Conservation (phyloP, 1,140 invertebrate genomes). For the Magallana angulata region DNA sequence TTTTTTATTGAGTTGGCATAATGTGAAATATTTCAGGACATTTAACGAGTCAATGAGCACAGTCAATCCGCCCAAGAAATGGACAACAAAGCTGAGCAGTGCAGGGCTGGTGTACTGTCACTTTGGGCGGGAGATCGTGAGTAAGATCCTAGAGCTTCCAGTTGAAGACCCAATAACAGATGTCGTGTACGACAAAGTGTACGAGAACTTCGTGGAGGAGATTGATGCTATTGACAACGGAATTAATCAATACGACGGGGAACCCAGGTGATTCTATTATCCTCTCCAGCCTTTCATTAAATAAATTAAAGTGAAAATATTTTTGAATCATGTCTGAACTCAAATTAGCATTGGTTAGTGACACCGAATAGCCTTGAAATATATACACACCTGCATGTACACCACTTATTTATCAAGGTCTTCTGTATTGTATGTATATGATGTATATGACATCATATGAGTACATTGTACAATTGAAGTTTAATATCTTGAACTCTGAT, state of each 20-base stretch:
- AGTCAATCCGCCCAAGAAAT: slow-evolving; percentile 82
- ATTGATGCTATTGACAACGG: slow-evolving; percentile 99
- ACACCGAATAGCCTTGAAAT: no score
- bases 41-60: slow-evolving; percentile 85
- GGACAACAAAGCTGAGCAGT: slow-evolving; percentile 90
- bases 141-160: slow-evolving; percentile 75
- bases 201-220: slow-evolving; percentile 94
- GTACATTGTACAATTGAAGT: no score
- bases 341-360: no score
- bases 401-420: no score
- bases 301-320: no score
- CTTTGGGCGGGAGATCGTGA: slow-evolving; percentile 91
- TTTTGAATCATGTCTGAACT: no score
- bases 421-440: no score
- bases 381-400: no score
- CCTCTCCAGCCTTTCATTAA: no score
- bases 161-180: slow-evolving; percentile 70
- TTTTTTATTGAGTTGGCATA: no score
- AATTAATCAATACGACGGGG: slow-evolving; percentile 85
- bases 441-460: no score
- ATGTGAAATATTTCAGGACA: slow-evolving; percentile 81
- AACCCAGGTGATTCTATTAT: slow-evolving; percentile 81
- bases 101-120: slow-evolving; percentile 96
- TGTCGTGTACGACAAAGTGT: slow-evolving; percentile 90
- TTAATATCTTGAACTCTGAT: no score